Base-by-base conservation (phyloP, 1,140 invertebrate species). In the Sitobion miscanthi region DNA sequence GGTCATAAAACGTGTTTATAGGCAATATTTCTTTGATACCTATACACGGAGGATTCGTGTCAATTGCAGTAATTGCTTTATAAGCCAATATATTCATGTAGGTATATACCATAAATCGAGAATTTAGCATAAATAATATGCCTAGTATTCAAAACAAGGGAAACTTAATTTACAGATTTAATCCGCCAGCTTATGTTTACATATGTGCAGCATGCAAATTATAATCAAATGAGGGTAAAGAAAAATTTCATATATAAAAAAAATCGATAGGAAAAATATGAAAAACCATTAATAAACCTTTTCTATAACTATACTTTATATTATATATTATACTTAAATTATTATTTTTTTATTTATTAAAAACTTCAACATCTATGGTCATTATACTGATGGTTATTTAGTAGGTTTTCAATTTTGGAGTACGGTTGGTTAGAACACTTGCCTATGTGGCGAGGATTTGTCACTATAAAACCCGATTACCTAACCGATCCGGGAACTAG, bases 11-110 rank as follows among this genome's bases (percentile, higher is more conserved):
- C 6, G 47, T n/a, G n/a, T 38, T 42, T 89, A 54, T 89, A 54
- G 49, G 88, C 88, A 57, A 89, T 89, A 57, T 54, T 54, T 89
- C 52, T 89, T 89, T 57, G 88, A 89, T 89, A 57, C 8, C 0
- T 14, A 25, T 17, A 54, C 21, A 54, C 52, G 8, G 35, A 25
- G 23, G 35, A 57, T 35, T 57, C 52, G 35, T 57, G 52, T 54
- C 88, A 54, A 42, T 89, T 57, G 35, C 49, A 54, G 25, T 89
- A 57, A 89, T 57, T 42, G 8, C 35, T 30, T 42, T 42, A 38
- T 77, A 77, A 69, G 14, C 62, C 62, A 77, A 5, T n/a, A n/a
- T 77, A n/a, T 77, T 85, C 42, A 85, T 25, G 23, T 21, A 85
- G 52, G 21, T 45, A 42, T 23, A 1, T 23, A 1, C 7, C 21